Conservation (phyloP, 2,888 invertebrate species). For the Cephus pulcher region DNA sequence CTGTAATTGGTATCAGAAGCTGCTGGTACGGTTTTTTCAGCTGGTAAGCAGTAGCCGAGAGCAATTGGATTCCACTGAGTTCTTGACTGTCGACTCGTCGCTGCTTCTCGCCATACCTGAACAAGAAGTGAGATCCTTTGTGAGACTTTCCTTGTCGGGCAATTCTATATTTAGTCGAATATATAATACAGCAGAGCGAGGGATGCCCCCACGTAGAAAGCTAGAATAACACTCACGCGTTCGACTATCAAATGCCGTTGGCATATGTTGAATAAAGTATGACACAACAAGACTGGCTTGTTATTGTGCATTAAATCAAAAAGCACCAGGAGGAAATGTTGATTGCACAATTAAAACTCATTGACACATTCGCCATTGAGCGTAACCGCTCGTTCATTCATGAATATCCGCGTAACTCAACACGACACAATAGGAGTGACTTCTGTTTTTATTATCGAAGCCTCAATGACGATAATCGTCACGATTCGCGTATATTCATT, state of each 20-base stretch:
- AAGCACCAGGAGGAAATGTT: neutral
- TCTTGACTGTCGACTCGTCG: conserved; percentile 81
- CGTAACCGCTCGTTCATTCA: neutral
- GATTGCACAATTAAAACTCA: neutral
- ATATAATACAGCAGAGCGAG: neutral
- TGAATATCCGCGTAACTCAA: neutral
- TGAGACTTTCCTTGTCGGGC: neutral
- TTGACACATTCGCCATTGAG: neutral
- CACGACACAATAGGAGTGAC: neutral
- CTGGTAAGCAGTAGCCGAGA: conserved; percentile 91
- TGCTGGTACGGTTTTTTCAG: conserved; percentile 92
- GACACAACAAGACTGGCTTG: neutral
- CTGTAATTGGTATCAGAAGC: conserved; percentile 91
- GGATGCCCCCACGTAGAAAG: neutral
- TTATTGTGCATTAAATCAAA: neutral
- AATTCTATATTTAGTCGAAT: neutral
- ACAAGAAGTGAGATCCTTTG: conserved; percentile 31
- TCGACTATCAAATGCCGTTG: neutral
- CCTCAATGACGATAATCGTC: neutral
- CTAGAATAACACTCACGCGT: neutral
- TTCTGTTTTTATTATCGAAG: neutral
- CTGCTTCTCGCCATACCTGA: conserved; percentile 88
- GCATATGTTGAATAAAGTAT: neutral
- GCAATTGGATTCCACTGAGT: conserved; percentile 81
- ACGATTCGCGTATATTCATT: neutral